These are phyloP conservation scores for Cryptocheilus praepositus DNA, from an alignment of 2,888 invertebrate species.

Conservation along the genomic window DNA sequence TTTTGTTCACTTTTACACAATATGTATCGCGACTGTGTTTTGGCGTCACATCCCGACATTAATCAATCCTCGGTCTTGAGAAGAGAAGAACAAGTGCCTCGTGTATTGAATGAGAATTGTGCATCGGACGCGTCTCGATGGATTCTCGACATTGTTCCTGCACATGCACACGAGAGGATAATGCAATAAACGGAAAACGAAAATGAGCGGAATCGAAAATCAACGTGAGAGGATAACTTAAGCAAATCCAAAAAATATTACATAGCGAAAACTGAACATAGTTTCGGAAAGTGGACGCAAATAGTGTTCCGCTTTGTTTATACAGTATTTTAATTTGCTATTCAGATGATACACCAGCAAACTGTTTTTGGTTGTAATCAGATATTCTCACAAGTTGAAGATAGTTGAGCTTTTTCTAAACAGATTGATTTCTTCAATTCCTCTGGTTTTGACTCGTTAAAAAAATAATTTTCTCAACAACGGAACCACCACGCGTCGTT, in stretches of 20 bases:
- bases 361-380: too few relatives aligned
- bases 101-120: neutral
- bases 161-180: slow-evolving; percentile 54
- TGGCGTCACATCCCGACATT: slow-evolving; percentile 21
- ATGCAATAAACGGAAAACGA: slow-evolving; percentile 25
- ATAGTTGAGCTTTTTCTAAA: slow-evolving; percentile 9
- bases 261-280: slow-evolving; percentile 20
- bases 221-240: neutral
- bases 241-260: slow-evolving; percentile 27
- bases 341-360: too few relatives aligned
- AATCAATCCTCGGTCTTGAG: neutral
- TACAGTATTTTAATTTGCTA: too few relatives aligned
- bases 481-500: slow-evolving; percentile 10
- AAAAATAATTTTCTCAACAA: slow-evolving; percentile 45
- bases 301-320: slow-evolving; percentile 37
- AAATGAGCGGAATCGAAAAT: slow-evolving; percentile 37
- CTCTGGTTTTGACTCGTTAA: slow-evolving; percentile 37
- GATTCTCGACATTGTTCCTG: slow-evolving; percentile 37
- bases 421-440: slow-evolving; percentile 23
- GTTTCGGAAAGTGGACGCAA: slow-evolving; percentile 43
- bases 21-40: slow-evolving; percentile 3
- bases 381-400: too few relatives aligned
- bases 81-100: slow-evolving; percentile 9
- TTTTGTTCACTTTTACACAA: slow-evolving; percentile 26
- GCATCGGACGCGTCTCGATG: slow-evolving; percentile 10